Conservation (phyloP, 2,113 vertebrate genomes). For the Oriolus oriolus region DNA sequence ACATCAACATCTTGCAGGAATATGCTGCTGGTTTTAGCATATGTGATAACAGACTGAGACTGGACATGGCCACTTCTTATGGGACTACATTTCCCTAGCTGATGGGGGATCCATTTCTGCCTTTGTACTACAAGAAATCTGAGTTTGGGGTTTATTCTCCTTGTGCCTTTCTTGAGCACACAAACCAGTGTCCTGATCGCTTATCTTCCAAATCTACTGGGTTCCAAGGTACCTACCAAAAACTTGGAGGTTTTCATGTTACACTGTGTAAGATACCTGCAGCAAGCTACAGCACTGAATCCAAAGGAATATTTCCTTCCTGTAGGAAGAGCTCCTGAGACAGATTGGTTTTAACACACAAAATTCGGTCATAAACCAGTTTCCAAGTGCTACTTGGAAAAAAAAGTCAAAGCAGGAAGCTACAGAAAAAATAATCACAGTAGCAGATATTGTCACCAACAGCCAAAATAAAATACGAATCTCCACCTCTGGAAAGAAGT, state of each 20-base stretch:
- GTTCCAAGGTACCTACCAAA: not conserved
- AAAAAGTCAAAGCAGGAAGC: not conserved
- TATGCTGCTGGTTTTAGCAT: not conserved
- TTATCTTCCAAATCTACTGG: not conserved
- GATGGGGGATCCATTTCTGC: not conserved
- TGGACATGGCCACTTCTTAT: not conserved
- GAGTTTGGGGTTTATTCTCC: not conserved
- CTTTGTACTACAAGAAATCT: not conserved
- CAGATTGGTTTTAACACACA: not conserved
- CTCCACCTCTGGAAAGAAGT: not conserved
- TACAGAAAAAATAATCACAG: not conserved
- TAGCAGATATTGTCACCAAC: not conserved
- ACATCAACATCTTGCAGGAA: slow-evolving; percentile 26
- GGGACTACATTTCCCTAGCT: not conserved
- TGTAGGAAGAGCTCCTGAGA: not conserved
- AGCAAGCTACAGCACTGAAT: not conserved
- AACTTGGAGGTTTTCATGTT: not conserved
- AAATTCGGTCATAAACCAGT: not conserved
- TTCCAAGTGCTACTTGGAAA: not conserved
- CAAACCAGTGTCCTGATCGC: not conserved
- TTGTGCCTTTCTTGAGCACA: not conserved
- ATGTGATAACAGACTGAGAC: not conserved
- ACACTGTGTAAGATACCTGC: not conserved
- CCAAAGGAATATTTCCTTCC: not conserved
- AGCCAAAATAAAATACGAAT: not conserved